These are phyloP conservation scores for Troglohyphantes excavatus DNA, from an alignment of 2,888 invertebrate genomes.

Conservation along the genomic window DNA sequence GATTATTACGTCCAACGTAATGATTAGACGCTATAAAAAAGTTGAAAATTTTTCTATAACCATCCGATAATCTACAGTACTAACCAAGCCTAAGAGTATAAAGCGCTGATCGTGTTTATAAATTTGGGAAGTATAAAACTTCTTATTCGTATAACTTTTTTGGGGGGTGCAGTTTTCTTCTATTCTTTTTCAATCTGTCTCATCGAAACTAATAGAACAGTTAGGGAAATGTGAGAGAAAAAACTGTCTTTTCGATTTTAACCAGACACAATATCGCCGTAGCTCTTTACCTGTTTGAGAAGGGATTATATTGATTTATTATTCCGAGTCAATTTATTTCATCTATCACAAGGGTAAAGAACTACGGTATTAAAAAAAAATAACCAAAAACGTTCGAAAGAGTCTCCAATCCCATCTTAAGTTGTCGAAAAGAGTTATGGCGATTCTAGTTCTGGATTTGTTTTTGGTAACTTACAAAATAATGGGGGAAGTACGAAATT, in stretches of 20 bases:
- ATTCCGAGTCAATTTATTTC: constrained; percentile 42
- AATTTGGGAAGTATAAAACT: too few species aligned
- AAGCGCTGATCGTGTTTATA: too few species aligned
- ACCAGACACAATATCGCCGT: constrained; percentile 15
- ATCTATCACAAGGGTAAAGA: constrained; percentile 15
- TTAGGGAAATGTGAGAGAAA: neutral
- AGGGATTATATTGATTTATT: constrained; percentile 45
- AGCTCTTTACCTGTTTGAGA: constrained; percentile 31
- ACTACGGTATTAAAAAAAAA: neutral
- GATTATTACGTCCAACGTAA: too few species aligned
- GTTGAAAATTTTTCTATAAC: too few species aligned
- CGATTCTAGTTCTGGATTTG: neutral
- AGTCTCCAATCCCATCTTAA: constrained; percentile 26
- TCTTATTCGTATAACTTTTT: too few species aligned
- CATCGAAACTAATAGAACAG: neutral
- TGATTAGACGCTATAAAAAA: too few species aligned
- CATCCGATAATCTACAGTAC: too few species aligned
- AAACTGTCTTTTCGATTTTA: constrained; percentile 8
- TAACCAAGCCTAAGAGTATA: too few species aligned
- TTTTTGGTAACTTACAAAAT: constrained; percentile 2
- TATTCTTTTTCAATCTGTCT: neutral
- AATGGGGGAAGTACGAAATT: constrained; percentile 15
- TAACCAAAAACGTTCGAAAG: neutral
- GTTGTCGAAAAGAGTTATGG: constrained; percentile 54
- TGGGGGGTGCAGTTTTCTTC: too few species aligned